phyloP scores from a whole-genome alignment of 2,113 vertebrate species.

The Desmodus rotundus region DNA sequence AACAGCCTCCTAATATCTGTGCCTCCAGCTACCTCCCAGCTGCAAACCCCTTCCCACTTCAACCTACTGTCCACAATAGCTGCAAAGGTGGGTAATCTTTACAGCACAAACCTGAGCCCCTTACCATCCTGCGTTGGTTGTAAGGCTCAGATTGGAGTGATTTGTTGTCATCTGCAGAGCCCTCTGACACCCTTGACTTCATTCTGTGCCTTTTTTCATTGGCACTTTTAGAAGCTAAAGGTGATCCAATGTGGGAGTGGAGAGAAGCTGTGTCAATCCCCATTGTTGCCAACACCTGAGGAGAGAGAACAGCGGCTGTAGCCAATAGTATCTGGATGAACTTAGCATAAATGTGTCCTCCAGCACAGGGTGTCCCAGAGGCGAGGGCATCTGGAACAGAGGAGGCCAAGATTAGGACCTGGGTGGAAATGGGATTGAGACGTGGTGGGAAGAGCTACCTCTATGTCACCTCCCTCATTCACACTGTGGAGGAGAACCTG shows the following conservation, averaged over 20 bases:
- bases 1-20: neutral
- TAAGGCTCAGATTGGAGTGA: slow-evolving; percentile 83
- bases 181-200: slow-evolving; percentile 82
- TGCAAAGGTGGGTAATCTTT: neutral
- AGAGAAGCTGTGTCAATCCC: slow-evolving; percentile 84
- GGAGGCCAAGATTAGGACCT: neutral
- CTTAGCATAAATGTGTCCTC: neutral
- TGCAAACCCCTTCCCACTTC: too few species aligned
- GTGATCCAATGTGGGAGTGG: slow-evolving; percentile 80
- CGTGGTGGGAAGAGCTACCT: neutral
- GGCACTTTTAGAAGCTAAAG: slow-evolving; percentile 79
- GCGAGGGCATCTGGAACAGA: neutral
- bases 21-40: neutral
- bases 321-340: neutral
- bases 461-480: neutral
- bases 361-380: neutral
- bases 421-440: neutral
- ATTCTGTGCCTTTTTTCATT: slow-evolving; percentile 81
- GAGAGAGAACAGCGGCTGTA: neutral
- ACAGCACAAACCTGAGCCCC: neutral
- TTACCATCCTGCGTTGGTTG: slow-evolving; percentile 80
- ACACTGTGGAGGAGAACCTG: too few species aligned
- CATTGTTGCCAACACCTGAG: slow-evolving; percentile 81
- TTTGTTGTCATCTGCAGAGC: slow-evolving; percentile 80
- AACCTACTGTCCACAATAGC: neutral